Percentiles rank a stretch among this genome's conserved stretches.
phyloP scores from a whole-genome alignment of 1,140 invertebrate species.

The Drosophila kepulauana region DNA sequence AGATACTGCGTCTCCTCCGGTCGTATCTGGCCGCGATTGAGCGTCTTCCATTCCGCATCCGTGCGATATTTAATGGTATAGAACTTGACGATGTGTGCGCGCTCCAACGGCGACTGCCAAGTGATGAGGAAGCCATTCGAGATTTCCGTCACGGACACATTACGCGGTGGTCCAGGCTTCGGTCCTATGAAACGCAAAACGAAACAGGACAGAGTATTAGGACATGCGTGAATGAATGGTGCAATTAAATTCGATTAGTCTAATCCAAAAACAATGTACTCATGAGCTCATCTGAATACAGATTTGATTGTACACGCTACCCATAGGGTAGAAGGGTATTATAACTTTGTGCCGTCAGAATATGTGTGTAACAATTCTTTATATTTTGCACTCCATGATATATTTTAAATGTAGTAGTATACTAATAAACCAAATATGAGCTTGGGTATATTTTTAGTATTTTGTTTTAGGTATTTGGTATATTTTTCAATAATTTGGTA shows the following conservation, averaged over 20 bases:
- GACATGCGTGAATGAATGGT: conserved; percentile 14
- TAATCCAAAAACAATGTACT: background rate
- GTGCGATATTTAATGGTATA: conserved; percentile 96
- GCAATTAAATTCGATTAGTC: background rate
- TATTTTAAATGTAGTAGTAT: too few species aligned
- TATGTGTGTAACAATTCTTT: too few species aligned
- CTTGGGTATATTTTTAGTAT: too few species aligned
- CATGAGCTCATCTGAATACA: background rate
- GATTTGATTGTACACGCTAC: background rate
- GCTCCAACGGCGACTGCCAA: conserved; percentile 94
- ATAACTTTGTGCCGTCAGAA: too few species aligned
- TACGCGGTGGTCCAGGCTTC: conserved; percentile 93
- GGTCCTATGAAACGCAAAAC: conserved; percentile 88
- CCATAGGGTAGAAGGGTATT: too few species aligned
- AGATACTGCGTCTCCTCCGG: conserved; percentile 95
- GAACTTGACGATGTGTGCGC: conserved; percentile 92
- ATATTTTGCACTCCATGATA: too few species aligned
- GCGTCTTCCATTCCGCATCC: conserved; percentile 93
- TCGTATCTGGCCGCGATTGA: conserved; percentile 94
- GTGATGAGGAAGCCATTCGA: conserved; percentile 94
- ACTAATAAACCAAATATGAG: too few species aligned
- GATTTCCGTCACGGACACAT: conserved; percentile 94
- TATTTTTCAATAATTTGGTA: too few species aligned
- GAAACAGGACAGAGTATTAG: conserved; percentile 39
- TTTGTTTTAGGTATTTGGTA: too few species aligned